These are phyloP conservation scores for Steinernema hermaphroditum DNA, from an alignment of 2,888 invertebrate genomes.

Conservation along the genomic window DNA sequence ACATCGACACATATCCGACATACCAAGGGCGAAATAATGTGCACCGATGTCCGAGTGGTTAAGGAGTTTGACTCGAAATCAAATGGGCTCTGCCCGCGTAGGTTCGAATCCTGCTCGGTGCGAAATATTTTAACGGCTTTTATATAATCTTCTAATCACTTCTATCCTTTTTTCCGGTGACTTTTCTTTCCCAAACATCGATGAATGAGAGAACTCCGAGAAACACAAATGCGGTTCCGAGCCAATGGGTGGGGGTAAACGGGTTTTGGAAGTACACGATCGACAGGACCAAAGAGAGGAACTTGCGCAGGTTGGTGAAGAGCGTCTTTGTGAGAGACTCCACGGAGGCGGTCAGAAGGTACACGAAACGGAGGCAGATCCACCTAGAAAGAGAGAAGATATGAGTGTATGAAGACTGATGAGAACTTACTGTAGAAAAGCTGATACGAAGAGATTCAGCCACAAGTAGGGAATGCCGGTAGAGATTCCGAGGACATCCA, in stretches of 20 bases:
- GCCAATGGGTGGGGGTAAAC: constrained; percentile 87
- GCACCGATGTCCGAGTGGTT: too few species aligned
- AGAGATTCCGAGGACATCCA: constrained; percentile 36
- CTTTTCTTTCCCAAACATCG: constrained; percentile 69
- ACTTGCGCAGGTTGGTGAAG: constrained; percentile 91
- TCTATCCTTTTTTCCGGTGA: constrained; percentile 33
- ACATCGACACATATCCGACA: neutral
- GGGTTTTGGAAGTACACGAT: constrained; percentile 88
- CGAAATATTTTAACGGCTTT: neutral
- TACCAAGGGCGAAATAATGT: neutral
- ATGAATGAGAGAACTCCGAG: constrained; percentile 89
- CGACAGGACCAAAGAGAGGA: constrained; percentile 89
- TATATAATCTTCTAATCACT: neutral
- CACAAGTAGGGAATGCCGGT: constrained; percentile 54
- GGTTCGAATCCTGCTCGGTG: constrained; percentile 39
- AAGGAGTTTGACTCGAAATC: too few species aligned
- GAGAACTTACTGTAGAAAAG: constrained; percentile 53
- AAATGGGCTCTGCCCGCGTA: constrained; percentile 43
- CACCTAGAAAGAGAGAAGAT: constrained; percentile 70
- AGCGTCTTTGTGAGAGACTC: constrained; percentile 73
- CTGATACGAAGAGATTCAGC: constrained; percentile 55
- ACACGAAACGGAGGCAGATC: constrained; percentile 91
- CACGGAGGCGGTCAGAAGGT: constrained; percentile 84
- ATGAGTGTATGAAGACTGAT: neutral
- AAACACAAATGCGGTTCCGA: constrained; percentile 87